Percentiles rank a stretch among this genome's conserved stretches.
Conservation (phyloP, 2,888 invertebrate species). For the Tholera decimalis region DNA sequence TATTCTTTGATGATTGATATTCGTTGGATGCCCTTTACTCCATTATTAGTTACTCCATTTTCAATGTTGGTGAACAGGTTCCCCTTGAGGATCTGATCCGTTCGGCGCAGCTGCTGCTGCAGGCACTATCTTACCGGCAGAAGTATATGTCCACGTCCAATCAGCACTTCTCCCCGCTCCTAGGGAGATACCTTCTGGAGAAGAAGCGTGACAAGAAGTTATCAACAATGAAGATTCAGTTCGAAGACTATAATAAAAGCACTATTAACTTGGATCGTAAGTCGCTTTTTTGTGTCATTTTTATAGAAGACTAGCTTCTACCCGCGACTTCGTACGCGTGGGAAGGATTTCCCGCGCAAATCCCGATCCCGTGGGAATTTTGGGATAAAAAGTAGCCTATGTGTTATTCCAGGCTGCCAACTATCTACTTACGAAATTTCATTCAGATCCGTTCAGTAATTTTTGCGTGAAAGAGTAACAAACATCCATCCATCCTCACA, state of each 20-base stretch:
- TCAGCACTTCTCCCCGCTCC: slow-evolving; percentile 95
- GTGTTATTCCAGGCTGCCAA: too few species aligned
- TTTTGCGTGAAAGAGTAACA: too few species aligned
- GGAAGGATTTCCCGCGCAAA: too few species aligned
- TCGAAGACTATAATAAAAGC: neutral
- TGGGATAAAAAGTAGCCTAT: too few species aligned
- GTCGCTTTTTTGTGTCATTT: slow-evolving; percentile 1
- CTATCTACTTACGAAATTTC: too few species aligned
- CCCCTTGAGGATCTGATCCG: slow-evolving; percentile 97
- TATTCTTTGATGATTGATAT: too few species aligned
- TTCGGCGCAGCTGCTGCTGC: slow-evolving; percentile 95
- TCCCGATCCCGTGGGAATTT: too few species aligned
- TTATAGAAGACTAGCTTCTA: too few species aligned
- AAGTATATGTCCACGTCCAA: slow-evolving; percentile 97
- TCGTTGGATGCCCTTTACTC: too few species aligned
- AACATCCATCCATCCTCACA: too few species aligned
- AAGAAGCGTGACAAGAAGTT: slow-evolving; percentile 28
- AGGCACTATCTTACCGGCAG: slow-evolving; percentile 96
- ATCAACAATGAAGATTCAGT: slow-evolving; percentile 21
- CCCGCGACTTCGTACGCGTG: too few species aligned
- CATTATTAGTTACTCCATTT: neutral
- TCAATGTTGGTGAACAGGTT: slow-evolving; percentile 91
- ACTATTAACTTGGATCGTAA: slow-evolving; percentile 29
- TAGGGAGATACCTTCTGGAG: slow-evolving; percentile 84
- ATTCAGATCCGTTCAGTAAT: too few species aligned